A percentile compares a stretch with the other conserved stretches of the same genome.
These are phyloP conservation scores for Graphium colonna DNA, from an alignment of 2,888 invertebrate genomes.

Conservation along the genomic window DNA sequence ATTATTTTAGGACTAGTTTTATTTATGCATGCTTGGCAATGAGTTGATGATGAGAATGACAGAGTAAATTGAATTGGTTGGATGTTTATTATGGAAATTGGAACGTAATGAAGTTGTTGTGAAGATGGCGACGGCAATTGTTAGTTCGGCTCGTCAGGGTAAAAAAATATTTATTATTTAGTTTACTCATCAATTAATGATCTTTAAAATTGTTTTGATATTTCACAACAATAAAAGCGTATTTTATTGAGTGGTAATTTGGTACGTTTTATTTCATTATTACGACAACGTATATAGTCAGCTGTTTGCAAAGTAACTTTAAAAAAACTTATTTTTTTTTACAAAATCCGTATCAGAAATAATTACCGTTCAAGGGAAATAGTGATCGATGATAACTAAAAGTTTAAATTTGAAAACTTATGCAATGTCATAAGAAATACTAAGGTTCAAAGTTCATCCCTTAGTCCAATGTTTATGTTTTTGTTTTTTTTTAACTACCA, in stretches of 20 bases:
- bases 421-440: constrained; percentile 57
- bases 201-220: no score
- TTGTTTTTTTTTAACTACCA: constrained; percentile 26
- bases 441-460: constrained; percentile 72
- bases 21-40: not conserved
- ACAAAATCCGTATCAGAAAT: not conserved
- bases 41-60: not conserved
- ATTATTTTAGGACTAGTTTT: no score
- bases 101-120: constrained; percentile 45
- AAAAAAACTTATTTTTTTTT: constrained; percentile 24
- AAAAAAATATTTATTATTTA: constrained; percentile 52
- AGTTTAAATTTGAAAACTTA: constrained; percentile 27
- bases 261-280: not conserved
- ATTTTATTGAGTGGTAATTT: not conserved
- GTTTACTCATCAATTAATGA: no score
- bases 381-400: not conserved
- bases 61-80: not conserved
- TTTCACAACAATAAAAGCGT: not conserved
- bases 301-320: constrained; percentile 52
- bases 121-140: constrained; percentile 72
- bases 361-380: not conserved
- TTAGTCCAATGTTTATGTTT: constrained; percentile 52
- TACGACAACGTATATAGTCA: constrained; percentile 38
- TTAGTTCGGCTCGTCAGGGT: constrained; percentile 79
- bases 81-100: constrained; percentile 8